Conservation (phyloP, 2,888 invertebrate genomes). For the Tenthredo scrophulariae region DNA sequence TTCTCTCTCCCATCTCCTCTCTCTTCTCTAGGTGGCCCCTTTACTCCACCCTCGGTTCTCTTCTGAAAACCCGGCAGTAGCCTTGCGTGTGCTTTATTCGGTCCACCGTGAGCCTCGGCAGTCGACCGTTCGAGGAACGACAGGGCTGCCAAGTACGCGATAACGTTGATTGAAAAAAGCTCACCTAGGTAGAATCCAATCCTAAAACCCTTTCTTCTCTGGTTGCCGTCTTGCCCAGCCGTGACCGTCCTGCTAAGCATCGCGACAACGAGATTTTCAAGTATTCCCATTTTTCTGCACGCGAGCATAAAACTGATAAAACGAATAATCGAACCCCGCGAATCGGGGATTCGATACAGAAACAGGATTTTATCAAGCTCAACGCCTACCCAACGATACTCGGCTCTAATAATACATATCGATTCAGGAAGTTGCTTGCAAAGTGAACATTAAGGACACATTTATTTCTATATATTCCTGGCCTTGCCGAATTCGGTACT, state of each 20-base stretch:
- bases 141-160: conserved; percentile 68
- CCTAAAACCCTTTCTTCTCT: conserved; percentile 58
- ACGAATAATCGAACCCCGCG: conserved; percentile 32
- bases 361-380: conserved; percentile 7
- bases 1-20: background rate
- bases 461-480: conserved; percentile 22
- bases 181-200: conserved; percentile 67
- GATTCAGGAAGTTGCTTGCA: conserved; percentile 30
- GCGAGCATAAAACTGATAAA: conserved; percentile 50
- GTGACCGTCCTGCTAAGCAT: conserved; percentile 54
- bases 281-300: conserved; percentile 49
- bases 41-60: background rate
- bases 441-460: conserved; percentile 14
- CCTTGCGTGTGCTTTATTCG: conserved; percentile 54
- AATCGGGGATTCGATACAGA: conserved; percentile 8
- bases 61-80: conserved; percentile 21
- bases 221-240: conserved; percentile 38
- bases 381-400: conserved; percentile 1
- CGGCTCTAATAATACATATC: conserved; percentile 29
- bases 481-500: conserved; percentile 70
- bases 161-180: conserved; percentile 72
- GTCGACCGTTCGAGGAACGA: conserved; percentile 52
- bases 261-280: conserved; percentile 46
- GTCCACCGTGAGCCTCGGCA: conserved; percentile 30
- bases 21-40: conserved; percentile 3